Conservation (phyloP, 2,888 invertebrate species). For the Schrankia costaestrigalis region DNA sequence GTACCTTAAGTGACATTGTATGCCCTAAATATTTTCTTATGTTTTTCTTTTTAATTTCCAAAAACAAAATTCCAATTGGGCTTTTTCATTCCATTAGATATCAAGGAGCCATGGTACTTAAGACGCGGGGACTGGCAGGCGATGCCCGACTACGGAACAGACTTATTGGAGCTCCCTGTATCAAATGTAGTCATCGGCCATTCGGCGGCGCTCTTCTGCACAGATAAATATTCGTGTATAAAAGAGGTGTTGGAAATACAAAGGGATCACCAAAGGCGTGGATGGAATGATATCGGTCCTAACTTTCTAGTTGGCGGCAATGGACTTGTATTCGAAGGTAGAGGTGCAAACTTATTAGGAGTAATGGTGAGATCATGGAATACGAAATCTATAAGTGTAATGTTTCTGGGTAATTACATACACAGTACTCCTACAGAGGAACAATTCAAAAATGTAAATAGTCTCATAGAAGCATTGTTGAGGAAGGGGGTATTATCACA, state of each 20-base stretch:
- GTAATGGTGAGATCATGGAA: conserved; percentile 57
- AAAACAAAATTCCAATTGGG: conserved; percentile 6
- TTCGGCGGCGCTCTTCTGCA: conserved; percentile 47
- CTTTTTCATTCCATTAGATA: conserved; percentile 49
- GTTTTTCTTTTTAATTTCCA: background rate
- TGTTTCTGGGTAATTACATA: conserved; percentile 64
- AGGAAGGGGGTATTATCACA: conserved; percentile 37
- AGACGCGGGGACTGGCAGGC: conserved; percentile 69
- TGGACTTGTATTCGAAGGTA: conserved; percentile 63
- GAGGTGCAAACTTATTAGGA: conserved; percentile 58
- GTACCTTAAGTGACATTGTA: too few relatives aligned
- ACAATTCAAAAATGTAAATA: conserved; percentile 52
- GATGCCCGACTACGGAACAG: conserved; percentile 43
- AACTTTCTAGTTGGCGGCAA: conserved; percentile 63
- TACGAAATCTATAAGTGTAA: conserved; percentile 46
- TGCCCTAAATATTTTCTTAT: background rate
- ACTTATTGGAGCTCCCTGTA: conserved; percentile 49
- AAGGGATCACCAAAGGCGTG: conserved; percentile 43
- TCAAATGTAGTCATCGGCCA: conserved; percentile 57
- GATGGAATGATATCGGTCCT: conserved; percentile 57
- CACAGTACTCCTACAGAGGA: conserved; percentile 28
- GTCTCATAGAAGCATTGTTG: conserved; percentile 47
- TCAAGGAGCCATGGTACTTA: conserved; percentile 64
- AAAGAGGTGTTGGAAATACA: conserved; percentile 49
- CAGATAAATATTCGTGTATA: conserved; percentile 47